These are phyloP conservation scores for Bungarus multicinctus DNA, from an alignment of 2,113 vertebrate species.

Conservation along the genomic window DNA sequence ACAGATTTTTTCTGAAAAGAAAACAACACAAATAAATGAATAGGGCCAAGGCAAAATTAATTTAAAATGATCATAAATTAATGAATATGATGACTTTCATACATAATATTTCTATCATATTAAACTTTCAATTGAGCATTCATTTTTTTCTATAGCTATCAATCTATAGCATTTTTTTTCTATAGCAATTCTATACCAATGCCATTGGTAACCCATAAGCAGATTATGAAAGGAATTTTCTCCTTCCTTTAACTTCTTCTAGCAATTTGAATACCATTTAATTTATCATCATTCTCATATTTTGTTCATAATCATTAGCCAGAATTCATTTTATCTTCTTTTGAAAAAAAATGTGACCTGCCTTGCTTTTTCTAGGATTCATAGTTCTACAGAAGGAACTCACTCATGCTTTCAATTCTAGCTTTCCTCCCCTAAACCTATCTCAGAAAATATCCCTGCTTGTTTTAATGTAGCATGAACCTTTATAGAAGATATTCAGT, in stretches of 20 bases:
- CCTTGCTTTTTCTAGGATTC: background rate
- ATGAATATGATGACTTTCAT: background rate
- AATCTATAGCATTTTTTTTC: background rate
- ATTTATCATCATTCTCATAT: background rate
- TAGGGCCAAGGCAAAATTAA: background rate
- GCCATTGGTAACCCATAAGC: background rate
- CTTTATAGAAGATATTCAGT: conserved; percentile 18
- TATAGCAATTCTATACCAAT: background rate
- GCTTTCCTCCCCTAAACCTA: background rate
- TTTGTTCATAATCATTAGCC: background rate
- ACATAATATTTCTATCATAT: background rate
- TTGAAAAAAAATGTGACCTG: background rate
- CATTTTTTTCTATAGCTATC: background rate
- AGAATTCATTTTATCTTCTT: background rate
- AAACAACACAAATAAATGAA: background rate
- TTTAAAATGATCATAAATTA: background rate
- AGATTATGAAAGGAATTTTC: background rate
- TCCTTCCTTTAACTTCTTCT: background rate
- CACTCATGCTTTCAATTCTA: background rate
- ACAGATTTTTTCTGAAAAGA: background rate
- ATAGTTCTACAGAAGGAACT: background rate
- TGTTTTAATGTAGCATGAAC: background rate
- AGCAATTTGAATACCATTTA: background rate
- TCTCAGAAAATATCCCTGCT: background rate
- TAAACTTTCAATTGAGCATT: background rate